These are phyloP conservation scores for Cheilosia scutellata DNA, from an alignment of 2,888 invertebrate genomes.

Conservation along the genomic window DNA sequence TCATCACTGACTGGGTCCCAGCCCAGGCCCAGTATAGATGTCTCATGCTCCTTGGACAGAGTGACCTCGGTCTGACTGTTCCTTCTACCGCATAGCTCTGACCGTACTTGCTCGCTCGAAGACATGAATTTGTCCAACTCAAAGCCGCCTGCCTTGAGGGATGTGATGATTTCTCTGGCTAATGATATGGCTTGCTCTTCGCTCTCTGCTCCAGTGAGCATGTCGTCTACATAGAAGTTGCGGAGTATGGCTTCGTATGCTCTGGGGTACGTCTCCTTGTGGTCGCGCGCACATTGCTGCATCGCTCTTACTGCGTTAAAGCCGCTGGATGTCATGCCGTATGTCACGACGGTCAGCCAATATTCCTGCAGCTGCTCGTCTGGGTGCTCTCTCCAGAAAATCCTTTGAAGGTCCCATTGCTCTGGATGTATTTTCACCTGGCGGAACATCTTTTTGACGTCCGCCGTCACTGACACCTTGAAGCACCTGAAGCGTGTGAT, in stretches of 20 bases:
- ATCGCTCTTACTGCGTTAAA: neutral
- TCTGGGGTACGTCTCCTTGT: neutral
- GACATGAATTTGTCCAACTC: conserved; percentile 21
- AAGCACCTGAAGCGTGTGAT: conserved; percentile 17
- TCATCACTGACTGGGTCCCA: conserved; percentile 9
- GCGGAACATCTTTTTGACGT: conserved; percentile 22
- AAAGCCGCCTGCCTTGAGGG: conserved; percentile 5
- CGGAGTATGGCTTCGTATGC: conserved; percentile 5
- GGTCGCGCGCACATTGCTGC: neutral
- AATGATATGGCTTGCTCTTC: neutral
- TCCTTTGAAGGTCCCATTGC: conserved; percentile 13
- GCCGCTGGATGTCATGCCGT: neutral
- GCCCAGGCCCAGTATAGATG: neutral
- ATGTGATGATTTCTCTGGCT: neutral
- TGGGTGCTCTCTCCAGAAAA: conserved; percentile 2
- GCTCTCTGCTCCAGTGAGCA: conserved; percentile 19
- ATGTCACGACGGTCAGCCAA: neutral
- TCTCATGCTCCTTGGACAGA: neutral
- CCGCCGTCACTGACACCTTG: conserved; percentile 18
- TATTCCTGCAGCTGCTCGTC: neutral
- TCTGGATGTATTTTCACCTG: conserved; percentile 5
- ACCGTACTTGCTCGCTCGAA: neutral
- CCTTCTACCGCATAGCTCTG: neutral
- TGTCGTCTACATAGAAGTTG: conserved; percentile 21
- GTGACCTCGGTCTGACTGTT: neutral